A percentile compares a stretch with the other conserved stretches of the same genome.
phyloP scores from a whole-genome alignment of 1,140 invertebrate genomes.

The Maniola jurtina region DNA sequence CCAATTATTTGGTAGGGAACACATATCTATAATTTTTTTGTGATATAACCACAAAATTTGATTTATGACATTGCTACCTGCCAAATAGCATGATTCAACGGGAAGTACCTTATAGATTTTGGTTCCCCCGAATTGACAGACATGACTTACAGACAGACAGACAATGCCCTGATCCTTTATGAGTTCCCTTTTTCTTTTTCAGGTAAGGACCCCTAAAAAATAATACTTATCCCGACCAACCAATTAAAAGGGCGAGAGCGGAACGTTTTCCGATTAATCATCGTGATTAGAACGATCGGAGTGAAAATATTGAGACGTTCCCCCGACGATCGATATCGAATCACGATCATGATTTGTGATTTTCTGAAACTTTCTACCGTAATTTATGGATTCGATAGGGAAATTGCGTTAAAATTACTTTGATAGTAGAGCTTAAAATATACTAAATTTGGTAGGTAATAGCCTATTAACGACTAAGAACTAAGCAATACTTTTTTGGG shows the following conservation, averaged over 20 bases:
- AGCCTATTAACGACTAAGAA: neutral
- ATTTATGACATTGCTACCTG: no score
- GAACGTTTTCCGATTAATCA: constrained; percentile 37
- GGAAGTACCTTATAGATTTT: no score
- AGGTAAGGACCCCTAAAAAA: constrained; percentile 2
- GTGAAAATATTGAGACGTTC: constrained; percentile 36
- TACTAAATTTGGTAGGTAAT: neutral
- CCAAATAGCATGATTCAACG: no score
- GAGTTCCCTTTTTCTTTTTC: no score
- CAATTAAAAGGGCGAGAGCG: constrained; percentile 35
- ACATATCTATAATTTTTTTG: no score
- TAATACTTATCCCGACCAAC: constrained; percentile 33
- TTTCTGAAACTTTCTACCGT: constrained; percentile 19
- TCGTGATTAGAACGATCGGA: constrained; percentile 31
- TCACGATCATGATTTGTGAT: constrained; percentile 28
- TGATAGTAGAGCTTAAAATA: neutral
- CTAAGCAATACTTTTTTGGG: no score
- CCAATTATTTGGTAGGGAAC: no score
- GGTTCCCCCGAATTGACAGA: no score
- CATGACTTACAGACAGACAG: no score
- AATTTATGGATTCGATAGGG: constrained; percentile 17
- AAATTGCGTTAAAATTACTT: neutral
- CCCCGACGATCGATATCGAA: constrained; percentile 33
- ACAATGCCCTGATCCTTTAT: no score
- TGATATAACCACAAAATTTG: no score